Percentiles rank a stretch among this genome's conserved stretches.
phyloP scores from a whole-genome alignment of 53 echinoderm and acorn worm species.

The Glandiceps talaboti region DNA sequence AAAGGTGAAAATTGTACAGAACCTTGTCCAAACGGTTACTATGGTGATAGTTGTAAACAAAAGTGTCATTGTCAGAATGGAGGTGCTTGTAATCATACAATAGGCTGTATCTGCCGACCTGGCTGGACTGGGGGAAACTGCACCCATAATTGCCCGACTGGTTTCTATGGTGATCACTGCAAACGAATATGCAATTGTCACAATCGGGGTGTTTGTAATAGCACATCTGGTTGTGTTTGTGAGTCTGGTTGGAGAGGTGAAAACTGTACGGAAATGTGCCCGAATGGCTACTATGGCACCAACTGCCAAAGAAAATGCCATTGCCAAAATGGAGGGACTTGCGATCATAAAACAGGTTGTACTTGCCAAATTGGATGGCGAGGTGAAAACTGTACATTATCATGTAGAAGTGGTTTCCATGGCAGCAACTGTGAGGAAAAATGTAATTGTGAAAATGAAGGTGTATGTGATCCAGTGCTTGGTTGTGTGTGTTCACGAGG shows the following conservation, averaged over 20 bases:
- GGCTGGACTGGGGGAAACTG: slow-evolving; percentile 12
- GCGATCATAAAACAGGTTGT: slow-evolving; percentile 14
- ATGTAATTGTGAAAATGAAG: slow-evolving; percentile 39
- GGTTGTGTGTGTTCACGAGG: slow-evolving; percentile 57
- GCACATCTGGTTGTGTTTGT: slow-evolving; percentile 26
- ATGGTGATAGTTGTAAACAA: slow-evolving; percentile 26
- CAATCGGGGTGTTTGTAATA: slow-evolving; percentile 21
- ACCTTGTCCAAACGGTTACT: slow-evolving; percentile 27
- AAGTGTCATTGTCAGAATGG: slow-evolving; percentile 26
- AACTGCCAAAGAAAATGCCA: slow-evolving; percentile 8
- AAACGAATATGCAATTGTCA: slow-evolving; percentile 33
- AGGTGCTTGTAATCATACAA: slow-evolving; percentile 30
- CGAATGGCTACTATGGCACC: slow-evolving; percentile 2
- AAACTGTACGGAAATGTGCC: slow-evolving; percentile 47
- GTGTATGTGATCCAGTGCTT: slow-evolving; percentile 18
- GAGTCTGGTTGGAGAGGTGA: slow-evolving; percentile 30
- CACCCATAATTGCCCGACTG: slow-evolving; percentile 24
- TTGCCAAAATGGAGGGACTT: slow-evolving; percentile 27
- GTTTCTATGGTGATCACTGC: slow-evolving; percentile 41
- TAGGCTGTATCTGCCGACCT: slow-evolving; percentile 27
- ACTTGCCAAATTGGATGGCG: background rate
- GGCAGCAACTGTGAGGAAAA: slow-evolving; percentile 35
- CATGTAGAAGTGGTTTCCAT: slow-evolving; percentile 28
- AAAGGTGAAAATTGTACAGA: slow-evolving; percentile 25
- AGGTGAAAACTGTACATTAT: background rate